Evolutionary conservation across 2,888 invertebrate genomes (phyloP).

Genomic region (Boloria euphrosyne): DNA sequence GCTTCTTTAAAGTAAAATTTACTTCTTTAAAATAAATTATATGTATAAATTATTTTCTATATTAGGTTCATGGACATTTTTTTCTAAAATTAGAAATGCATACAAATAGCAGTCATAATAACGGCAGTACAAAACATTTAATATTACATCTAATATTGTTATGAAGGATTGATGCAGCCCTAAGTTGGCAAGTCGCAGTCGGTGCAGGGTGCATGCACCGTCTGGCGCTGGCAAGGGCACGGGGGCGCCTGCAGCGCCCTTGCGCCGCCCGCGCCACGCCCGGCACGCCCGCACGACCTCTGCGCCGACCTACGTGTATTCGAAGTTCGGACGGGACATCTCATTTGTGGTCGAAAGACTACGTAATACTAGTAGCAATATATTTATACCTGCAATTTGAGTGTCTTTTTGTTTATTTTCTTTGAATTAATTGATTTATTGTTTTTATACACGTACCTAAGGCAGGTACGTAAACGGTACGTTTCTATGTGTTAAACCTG

Average conservation of each 20-base stretch:
- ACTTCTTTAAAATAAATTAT: too few species aligned
- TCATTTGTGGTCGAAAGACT: conserved; percentile 29
- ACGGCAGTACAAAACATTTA: too few species aligned
- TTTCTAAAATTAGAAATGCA: not conserved
- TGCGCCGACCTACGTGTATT: conserved; percentile 28
- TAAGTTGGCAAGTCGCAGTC: conserved; percentile 27
- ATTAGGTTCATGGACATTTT: not conserved
- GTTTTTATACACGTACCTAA: too few species aligned
- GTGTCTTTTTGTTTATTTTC: too few species aligned
- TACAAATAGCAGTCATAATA: not conserved
- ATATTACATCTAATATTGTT: not conserved
- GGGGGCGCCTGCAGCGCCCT: conserved; percentile 58
- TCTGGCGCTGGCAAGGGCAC: conserved; percentile 60
- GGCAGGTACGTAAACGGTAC: too few species aligned
- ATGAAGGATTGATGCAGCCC: conserved; percentile 11
- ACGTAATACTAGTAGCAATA: conserved; percentile 12
- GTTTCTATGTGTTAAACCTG: too few species aligned
- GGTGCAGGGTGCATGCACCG: conserved; percentile 69
- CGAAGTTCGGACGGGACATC: conserved; percentile 25
- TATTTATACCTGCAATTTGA: not conserved
- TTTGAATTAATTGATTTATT: too few species aligned
- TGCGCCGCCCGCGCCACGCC: conserved; percentile 50
- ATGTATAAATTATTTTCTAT: too few species aligned
- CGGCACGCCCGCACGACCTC: conserved; percentile 47
- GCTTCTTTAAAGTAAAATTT: too few species aligned